Evolutionary conservation across 2,113 vertebrate species (phyloP).

Genomic region (Cyanoliseus patagonus): DNA sequence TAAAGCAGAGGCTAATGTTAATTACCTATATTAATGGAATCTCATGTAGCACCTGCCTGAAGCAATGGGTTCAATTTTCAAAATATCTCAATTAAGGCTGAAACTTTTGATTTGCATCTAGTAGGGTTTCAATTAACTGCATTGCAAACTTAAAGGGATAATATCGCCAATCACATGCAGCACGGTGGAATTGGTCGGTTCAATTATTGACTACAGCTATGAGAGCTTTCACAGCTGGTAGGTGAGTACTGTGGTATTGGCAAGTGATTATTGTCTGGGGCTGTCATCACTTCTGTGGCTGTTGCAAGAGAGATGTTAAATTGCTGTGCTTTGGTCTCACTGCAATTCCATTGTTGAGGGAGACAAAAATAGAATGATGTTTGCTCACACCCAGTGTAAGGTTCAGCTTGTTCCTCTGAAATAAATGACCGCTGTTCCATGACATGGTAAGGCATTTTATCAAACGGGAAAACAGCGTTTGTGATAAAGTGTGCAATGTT

Average conservation of each 20-base stretch:
- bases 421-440: constrained; percentile 48
- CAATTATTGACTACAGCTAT: constrained; percentile 56
- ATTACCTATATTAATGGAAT: constrained; percentile 98
- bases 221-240: constrained; percentile 65
- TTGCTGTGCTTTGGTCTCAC: constrained; percentile 21
- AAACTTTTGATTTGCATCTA: constrained; percentile 88
- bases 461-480: constrained; percentile 41
- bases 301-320: constrained; percentile 50
- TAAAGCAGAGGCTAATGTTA: constrained; percentile 97
- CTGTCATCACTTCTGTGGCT: constrained; percentile 23
- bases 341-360: constrained; percentile 42
- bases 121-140: constrained; percentile 85
- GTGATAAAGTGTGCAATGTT: constrained; percentile 31
- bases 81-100: constrained; percentile 94
- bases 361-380: constrained; percentile 32
- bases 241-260: constrained; percentile 46
- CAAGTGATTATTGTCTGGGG: constrained; percentile 42
- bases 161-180: constrained; percentile 78
- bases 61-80: constrained; percentile 92
- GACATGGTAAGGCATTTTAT: constrained; percentile 57
- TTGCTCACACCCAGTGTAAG: constrained; percentile 35
- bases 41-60: constrained; percentile 94
- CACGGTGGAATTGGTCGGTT: constrained; percentile 66
- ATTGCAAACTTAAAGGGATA: constrained; percentile 83
- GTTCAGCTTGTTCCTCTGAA: constrained; percentile 47